A percentile compares a stretch with the other conserved stretches of the same genome.
phyloP scores from a whole-genome alignment of 2,113 vertebrate genomes.

The Glaucidium brasilianum region DNA sequence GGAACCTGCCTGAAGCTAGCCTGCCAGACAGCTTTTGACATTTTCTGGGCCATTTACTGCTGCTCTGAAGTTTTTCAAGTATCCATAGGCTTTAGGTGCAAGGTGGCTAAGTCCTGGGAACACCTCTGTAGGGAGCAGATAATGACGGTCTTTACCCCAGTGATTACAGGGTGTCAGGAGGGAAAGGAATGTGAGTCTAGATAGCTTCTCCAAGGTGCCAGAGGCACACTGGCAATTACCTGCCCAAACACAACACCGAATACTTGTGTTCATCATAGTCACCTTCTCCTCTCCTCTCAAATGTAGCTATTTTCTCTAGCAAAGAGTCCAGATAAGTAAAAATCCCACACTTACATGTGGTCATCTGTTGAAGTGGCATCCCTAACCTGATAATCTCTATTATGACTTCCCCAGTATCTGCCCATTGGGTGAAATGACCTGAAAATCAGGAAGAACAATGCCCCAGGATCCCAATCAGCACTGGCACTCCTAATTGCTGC shows the following conservation, averaged over 20 bases:
- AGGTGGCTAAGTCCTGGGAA: not conserved
- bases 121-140: not conserved
- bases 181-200: not conserved
- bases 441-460: slow-evolving; percentile 46
- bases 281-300: not conserved
- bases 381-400: slow-evolving; percentile 3
- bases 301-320: not conserved
- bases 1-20: not conserved
- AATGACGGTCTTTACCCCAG: slow-evolving; percentile 22
- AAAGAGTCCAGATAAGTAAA: not conserved
- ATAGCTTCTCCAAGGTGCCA: not conserved
- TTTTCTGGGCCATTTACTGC: not conserved
- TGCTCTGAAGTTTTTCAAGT: not conserved
- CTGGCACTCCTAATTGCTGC: slow-evolving; percentile 42
- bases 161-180: slow-evolving; percentile 30
- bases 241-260: not conserved
- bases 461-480: not conserved
- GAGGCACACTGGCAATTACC: slow-evolving; percentile 10
- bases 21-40: not conserved
- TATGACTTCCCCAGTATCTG: slow-evolving; percentile 37
- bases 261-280: not conserved
- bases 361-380: not conserved
- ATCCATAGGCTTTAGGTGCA: not conserved
- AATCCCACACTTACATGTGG: not conserved
- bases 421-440: slow-evolving; percentile 48